Conservation (phyloP, 2,888 invertebrate species). For the Ophion ventricosus region DNA sequence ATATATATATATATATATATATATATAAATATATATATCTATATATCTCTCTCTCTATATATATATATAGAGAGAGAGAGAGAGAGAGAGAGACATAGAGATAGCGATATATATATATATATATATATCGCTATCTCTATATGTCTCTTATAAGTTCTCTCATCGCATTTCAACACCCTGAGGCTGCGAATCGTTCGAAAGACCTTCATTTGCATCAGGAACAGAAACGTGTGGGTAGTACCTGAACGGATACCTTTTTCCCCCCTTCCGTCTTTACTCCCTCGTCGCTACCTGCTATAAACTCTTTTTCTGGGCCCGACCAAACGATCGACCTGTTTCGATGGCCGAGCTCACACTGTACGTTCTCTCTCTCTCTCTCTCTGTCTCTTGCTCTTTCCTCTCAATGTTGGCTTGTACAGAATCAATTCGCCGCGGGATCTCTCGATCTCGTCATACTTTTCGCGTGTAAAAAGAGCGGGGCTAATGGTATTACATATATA, state of each 20-base stretch:
- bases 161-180: slow-evolving; percentile 41
- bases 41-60: too few relatives aligned
- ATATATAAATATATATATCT: too few relatives aligned
- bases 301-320: slow-evolving; percentile 32
- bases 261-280: neutral
- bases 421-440: slow-evolving; percentile 68
- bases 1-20: too few relatives aligned
- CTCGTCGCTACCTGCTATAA: neutral
- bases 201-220: slow-evolving; percentile 63
- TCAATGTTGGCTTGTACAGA: slow-evolving; percentile 66
- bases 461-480: slow-evolving; percentile 20
- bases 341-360: slow-evolving; percentile 31
- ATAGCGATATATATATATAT: too few relatives aligned
- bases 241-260: slow-evolving; percentile 41
- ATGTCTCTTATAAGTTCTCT: slow-evolving; percentile 14
- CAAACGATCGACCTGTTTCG: slow-evolving; percentile 59
- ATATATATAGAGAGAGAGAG: too few relatives aligned
- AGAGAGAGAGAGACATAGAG: too few relatives aligned
- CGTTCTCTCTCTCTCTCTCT: slow-evolving; percentile 29
- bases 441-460: slow-evolving; percentile 59
- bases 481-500: neutral
- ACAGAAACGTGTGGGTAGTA: slow-evolving; percentile 61
- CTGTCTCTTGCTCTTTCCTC: slow-evolving; percentile 14
- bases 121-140: slow-evolving; percentile 10
- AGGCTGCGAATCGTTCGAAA: slow-evolving; percentile 43